Evolutionary conservation across 2,113 vertebrate species (phyloP), one percentile per base, ranked within the genome.

Genomic region (Lepidothrix coronata): DNA sequence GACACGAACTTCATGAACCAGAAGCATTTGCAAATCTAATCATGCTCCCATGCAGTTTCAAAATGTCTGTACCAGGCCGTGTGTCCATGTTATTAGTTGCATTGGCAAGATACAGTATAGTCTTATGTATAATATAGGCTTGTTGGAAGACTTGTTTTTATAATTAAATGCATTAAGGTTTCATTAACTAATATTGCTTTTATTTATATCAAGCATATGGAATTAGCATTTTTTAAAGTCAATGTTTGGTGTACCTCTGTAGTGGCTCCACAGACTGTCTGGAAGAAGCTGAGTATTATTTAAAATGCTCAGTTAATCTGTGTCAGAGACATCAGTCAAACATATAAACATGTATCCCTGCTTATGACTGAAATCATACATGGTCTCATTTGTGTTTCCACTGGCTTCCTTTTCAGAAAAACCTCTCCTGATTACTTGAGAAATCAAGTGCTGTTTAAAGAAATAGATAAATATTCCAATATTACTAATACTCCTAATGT

Each of bases 1-100:
- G 94, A 97, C 94, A 74, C 23, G 59, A 95, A 97, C 89, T 97
- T 95, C 41, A 21, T 92, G 93, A 96, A 96, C 80, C 94, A 94
- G 93, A 96, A 96, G 88, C 90, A 84, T 91, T 95, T 97, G 93
- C 73, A 83, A 76, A 80, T 89, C 92, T 93, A 35, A 96, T 97
- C 70, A 65, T 52, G 46, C 62, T 74, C 10, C 51, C 54, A 16
- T 15, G n/a, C 8, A n/a, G 28, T n/a, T 91, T 54, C 37, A 87
- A 54, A 83, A 68, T 76, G 22, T 75, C 67, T 37, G 0, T 6
- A 35, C 57, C 43, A 61, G 43, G 49, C 35, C 37, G 18, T 23
- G 28, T 57, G 37, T 59, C n/a, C 24, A 8, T 41, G 49, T 20
- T 43, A 48, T 71, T 78, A 84, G 55, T 33, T 92, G 24, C 59